Conservation (phyloP, 2,113 vertebrate genomes). For the Rhagologus leucostigma region DNA sequence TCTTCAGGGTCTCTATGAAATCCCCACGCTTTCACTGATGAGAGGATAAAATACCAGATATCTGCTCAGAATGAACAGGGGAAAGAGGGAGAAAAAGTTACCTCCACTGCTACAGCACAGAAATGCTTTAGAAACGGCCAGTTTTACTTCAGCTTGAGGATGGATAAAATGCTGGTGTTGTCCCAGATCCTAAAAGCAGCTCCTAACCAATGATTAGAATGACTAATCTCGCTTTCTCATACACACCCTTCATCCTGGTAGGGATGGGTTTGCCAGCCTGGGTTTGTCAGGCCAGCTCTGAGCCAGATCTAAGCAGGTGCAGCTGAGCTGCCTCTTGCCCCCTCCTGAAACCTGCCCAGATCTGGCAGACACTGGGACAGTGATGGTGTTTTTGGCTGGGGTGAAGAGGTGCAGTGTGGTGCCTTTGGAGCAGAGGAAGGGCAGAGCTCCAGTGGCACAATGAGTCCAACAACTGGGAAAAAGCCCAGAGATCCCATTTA, state of each 20-base stretch:
- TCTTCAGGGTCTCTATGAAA: constrained; percentile 5
- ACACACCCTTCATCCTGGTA: background rate
- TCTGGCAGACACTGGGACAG: background rate
- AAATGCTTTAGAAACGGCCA: background rate
- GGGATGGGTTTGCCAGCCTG: background rate
- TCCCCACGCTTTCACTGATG: background rate
- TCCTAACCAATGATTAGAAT: background rate
- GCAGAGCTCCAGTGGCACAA: background rate
- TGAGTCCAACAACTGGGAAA: background rate
- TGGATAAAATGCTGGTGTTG: background rate
- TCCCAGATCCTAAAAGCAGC: background rate
- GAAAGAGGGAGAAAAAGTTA: background rate
- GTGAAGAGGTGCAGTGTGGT: background rate
- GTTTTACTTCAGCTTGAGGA: background rate
- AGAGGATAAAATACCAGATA: background rate
- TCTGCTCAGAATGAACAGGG: background rate
- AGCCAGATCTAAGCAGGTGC: background rate
- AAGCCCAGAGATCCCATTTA: background rate
- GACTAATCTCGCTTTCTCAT: background rate
- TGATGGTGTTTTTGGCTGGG: background rate
- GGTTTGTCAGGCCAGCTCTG: background rate
- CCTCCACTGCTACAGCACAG: background rate
- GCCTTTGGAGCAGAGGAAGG: background rate
- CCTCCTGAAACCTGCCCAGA: background rate
- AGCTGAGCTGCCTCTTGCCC: background rate